Conservation (phyloP, 2,888 invertebrate genomes). For the Timandra comae region DNA sequence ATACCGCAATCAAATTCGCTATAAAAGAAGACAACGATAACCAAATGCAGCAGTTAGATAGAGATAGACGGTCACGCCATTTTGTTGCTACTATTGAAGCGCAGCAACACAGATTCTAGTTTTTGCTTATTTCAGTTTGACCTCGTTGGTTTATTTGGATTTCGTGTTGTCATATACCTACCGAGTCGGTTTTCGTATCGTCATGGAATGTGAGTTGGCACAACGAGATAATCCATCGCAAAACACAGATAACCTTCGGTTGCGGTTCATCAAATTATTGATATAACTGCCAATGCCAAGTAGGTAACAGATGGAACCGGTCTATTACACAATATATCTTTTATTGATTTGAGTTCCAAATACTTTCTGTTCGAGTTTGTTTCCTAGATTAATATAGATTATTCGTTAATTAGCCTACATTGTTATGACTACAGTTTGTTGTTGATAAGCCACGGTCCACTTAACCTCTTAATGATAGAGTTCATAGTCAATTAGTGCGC, state of each 20-base stretch:
- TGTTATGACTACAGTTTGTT: slow-evolving; percentile 37
- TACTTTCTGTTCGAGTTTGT: slow-evolving; percentile 5
- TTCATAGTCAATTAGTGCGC: slow-evolving; percentile 60
- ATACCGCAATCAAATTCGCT: slow-evolving; percentile 55
- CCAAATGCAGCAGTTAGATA: slow-evolving; percentile 32
- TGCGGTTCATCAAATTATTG: slow-evolving; percentile 39
- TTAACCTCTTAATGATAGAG: slow-evolving; percentile 61
- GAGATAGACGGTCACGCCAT: slow-evolving; percentile 58
- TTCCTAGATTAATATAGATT: slow-evolving; percentile 29
- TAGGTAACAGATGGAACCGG: slow-evolving; percentile 23
- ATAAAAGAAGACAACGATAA: slow-evolving; percentile 38
- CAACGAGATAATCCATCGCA: slow-evolving; percentile 37
- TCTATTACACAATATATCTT: slow-evolving; percentile 24
- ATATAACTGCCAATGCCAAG: no score
- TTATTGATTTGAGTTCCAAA: slow-evolving; percentile 5
- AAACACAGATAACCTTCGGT: slow-evolving; percentile 56
- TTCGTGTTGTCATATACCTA: slow-evolving; percentile 54
- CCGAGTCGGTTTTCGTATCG: slow-evolving; percentile 34
- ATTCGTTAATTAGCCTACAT: slow-evolving; percentile 27
- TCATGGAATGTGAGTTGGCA: slow-evolving; percentile 45
- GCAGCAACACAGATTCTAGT: slow-evolving; percentile 68
- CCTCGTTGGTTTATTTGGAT: slow-evolving; percentile 63
- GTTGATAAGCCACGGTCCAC: slow-evolving; percentile 47
- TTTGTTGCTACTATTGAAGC: slow-evolving; percentile 69
- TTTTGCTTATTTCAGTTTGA: slow-evolving; percentile 70